phyloP scores from a whole-genome alignment of 2,113 vertebrate species.

The Tachysurus fulvidraco region DNA sequence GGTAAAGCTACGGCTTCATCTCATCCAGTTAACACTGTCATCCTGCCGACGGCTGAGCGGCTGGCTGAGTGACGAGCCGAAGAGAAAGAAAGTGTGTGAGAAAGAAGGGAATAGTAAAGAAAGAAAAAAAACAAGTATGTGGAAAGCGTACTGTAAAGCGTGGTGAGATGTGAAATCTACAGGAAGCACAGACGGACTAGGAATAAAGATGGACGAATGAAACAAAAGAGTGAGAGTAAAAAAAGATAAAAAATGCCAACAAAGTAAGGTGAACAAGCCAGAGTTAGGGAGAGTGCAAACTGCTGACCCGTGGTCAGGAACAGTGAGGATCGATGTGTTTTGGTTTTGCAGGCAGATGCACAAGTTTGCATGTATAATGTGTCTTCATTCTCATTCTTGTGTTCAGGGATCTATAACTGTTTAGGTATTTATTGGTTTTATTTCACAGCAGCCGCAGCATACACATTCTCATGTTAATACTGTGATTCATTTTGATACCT shows the following conservation, averaged over 20 bases:
- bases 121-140: background rate
- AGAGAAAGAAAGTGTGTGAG: background rate
- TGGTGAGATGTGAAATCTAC: background rate
- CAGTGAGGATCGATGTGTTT: slow-evolving; percentile 45
- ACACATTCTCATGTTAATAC: slow-evolving; percentile 31
- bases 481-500: background rate
- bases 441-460: background rate
- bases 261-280: slow-evolving; percentile 7
- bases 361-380: slow-evolving; percentile 55
- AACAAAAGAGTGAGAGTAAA: slow-evolving; percentile 16
- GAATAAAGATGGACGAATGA: slow-evolving; percentile 28
- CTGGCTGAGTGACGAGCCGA: slow-evolving; percentile 1
- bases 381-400: slow-evolving; percentile 29
- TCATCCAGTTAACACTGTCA: slow-evolving; percentile 35
- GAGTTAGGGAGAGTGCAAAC: slow-evolving; percentile 18
- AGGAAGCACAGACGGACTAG: background rate
- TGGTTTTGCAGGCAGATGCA: background rate
- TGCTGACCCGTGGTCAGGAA: slow-evolving; percentile 41
- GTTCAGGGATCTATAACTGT: slow-evolving; percentile 52
- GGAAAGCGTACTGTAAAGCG: too few relatives aligned
- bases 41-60: slow-evolving; percentile 31
- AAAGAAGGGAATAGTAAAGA: slow-evolving; percentile 2
- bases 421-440: slow-evolving; percentile 38
- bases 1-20: slow-evolving; percentile 28
- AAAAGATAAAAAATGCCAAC: slow-evolving; percentile 15